Evolutionary conservation across 2,888 invertebrate genomes (phyloP), one percentile per base, ranked within the genome.

Genomic region (Yponomeuta evonymella): DNA sequence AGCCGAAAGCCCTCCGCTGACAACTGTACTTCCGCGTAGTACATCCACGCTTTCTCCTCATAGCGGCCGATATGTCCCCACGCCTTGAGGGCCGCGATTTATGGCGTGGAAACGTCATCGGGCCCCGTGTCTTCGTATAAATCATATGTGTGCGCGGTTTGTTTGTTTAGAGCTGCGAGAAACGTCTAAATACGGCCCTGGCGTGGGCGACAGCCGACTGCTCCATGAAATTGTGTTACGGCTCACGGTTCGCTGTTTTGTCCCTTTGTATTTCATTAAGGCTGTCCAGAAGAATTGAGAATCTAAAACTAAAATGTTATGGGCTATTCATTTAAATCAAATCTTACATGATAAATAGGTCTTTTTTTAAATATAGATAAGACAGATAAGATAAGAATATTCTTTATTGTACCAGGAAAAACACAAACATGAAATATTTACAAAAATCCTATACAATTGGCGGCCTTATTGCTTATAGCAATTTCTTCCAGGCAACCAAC

Each of bases 61-160:
- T 90, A 86, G 85, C 12, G 51, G 51, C 85, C 85, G 89, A 88
- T 90, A 88, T 85, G 90, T 85, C 88, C 82, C 82, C 79, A 79
- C 79, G 85, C 87, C 89, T 90, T 90, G 92, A 89, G 88, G 89
- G 88, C 82, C 81, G 86, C 78, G 81, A 92, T 92, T 91, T 92
- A 92, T 90, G 87, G 89, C 75, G 86, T 90, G 90, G 90, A 91
- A 91, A 90, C 87, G 90, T 92, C 92, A 91, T 87, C 84, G 86
- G 82, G 78, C 79, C 82, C 87, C 80, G 85, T 87, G 86, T 87
- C 87, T 83, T 77, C 78, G 79, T 79, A 88, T 92, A 91, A 90
- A 91, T 92, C 92, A 92, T 87, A 70, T 48, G 70, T 70, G 67
- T 70, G 43, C 43, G 43, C 43, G 70, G 82, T 82, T 79, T 84